These are phyloP conservation scores for Aphaenogaster ashmeadi DNA, from an alignment of 1,140 invertebrate species.

Conservation along the genomic window DNA sequence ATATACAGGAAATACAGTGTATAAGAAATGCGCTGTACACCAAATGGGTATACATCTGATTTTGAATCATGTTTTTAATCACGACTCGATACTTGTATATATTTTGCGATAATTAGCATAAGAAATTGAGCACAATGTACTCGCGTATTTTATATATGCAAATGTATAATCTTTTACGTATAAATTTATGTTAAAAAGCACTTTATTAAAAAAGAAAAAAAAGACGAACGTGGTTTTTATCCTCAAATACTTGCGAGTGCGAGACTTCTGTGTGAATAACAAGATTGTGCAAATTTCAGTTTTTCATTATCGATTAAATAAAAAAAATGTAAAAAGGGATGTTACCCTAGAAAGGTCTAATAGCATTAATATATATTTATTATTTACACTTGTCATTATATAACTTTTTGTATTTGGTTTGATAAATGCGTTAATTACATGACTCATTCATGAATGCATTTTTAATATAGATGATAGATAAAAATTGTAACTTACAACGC, in stretches of 20 bases:
- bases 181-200: slow-evolving; percentile 67
- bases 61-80: slow-evolving; percentile 63
- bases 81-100: slow-evolving; percentile 65
- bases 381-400: slow-evolving; percentile 1
- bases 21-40: slow-evolving; percentile 57
- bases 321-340: background rate
- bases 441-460: background rate
- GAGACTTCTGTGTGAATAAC: background rate
- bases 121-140: slow-evolving; percentile 74
- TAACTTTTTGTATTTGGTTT: background rate
- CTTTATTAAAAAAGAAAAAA: slow-evolving; percentile 61
- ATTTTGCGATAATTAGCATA: slow-evolving; percentile 70
- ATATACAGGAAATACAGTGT: background rate
- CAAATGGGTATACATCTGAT: slow-evolving; percentile 69
- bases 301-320: slow-evolving; percentile 26
- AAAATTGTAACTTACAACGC: background rate
- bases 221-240: slow-evolving; percentile 46
- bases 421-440: slow-evolving; percentile 38
- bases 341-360: background rate
- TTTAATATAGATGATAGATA: background rate
- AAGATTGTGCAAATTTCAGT: background rate
- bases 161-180: slow-evolving; percentile 75
- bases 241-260: slow-evolving; percentile 18
- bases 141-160: slow-evolving; percentile 75
- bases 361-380: slow-evolving; percentile 2